Conservation (phyloP, 2,797 vertebrate genomes). For the Gallinago solitaria region DNA sequence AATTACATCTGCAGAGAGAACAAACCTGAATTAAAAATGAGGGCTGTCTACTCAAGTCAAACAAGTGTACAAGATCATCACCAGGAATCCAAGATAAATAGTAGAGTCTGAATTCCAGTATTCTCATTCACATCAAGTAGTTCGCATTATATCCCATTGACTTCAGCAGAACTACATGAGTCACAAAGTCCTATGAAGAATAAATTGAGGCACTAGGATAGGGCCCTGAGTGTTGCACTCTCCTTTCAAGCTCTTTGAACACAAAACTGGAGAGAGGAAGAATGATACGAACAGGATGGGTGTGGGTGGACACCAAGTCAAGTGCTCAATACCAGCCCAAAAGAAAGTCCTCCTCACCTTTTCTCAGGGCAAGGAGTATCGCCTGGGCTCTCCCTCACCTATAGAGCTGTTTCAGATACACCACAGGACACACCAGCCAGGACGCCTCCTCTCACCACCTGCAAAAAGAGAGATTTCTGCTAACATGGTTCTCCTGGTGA, state of each 20-base stretch:
- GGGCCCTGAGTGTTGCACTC: background rate
- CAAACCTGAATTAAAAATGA: background rate
- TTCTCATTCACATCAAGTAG: background rate
- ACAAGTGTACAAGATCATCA: background rate
- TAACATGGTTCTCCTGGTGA: background rate
- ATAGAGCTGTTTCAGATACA: background rate
- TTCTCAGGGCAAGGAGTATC: background rate
- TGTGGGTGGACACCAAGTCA: background rate
- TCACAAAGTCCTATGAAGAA: background rate
- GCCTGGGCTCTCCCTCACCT: background rate
- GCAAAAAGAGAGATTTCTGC: background rate
- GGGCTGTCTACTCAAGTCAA: background rate
- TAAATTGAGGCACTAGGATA: background rate
- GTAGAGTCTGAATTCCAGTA: background rate
- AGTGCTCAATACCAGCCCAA: background rate
- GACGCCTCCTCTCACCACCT: background rate
- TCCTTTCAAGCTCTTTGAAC: background rate
- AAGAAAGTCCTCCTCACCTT: background rate
- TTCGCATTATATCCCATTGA: background rate
- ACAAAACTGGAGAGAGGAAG: background rate
- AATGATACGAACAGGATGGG: background rate
- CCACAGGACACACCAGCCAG: too few species aligned
- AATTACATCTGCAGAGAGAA: conserved; percentile 1
- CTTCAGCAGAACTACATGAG: background rate
- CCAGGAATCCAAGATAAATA: conserved; percentile 7